These are phyloP conservation scores for Caenorhabditis panamensis DNA, from an alignment of 2,888 invertebrate species.

Conservation along the genomic window DNA sequence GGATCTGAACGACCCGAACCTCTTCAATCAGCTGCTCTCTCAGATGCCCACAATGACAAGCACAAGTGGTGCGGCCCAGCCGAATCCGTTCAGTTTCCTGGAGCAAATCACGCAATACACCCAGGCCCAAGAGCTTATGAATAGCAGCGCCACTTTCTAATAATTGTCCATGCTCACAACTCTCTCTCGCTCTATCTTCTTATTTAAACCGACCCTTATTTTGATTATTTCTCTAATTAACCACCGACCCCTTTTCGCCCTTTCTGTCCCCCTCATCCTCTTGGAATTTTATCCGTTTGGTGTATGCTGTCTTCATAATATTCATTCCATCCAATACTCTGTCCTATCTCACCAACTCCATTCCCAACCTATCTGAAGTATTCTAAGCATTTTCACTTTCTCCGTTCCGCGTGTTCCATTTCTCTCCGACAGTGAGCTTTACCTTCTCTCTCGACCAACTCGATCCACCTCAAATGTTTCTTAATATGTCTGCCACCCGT, in stretches of 20 bases:
- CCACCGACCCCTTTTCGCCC: neutral
- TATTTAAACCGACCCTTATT: slow-evolving; percentile 4
- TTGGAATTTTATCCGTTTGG: slow-evolving; percentile 16
- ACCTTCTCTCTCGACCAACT: neutral
- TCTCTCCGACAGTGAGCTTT: slow-evolving; percentile 44
- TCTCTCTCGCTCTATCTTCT: neutral
- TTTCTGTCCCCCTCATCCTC: neutral
- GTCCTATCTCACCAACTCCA: neutral
- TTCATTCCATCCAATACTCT: neutral
- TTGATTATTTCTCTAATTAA: slow-evolving; percentile 15
- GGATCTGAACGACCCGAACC: slow-evolving; percentile 2
- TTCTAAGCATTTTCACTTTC: neutral
- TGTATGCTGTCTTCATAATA: neutral
- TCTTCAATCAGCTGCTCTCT: slow-evolving; percentile 36
- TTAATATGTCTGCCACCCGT: neutral
- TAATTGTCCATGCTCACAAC: neutral
- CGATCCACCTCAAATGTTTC: neutral
- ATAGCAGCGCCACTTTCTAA: slow-evolving; percentile 43
- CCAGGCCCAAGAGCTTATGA: slow-evolving; percentile 43
- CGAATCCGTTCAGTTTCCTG: slow-evolving; percentile 29
- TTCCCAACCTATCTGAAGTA: neutral
- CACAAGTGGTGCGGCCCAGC: neutral
- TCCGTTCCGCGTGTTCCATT: slow-evolving; percentile 40
- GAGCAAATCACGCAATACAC: slow-evolving; percentile 53
- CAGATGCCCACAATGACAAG: slow-evolving; percentile 34